Conservation (phyloP, 2,113 vertebrate species). For the Cinclus cinclus region DNA sequence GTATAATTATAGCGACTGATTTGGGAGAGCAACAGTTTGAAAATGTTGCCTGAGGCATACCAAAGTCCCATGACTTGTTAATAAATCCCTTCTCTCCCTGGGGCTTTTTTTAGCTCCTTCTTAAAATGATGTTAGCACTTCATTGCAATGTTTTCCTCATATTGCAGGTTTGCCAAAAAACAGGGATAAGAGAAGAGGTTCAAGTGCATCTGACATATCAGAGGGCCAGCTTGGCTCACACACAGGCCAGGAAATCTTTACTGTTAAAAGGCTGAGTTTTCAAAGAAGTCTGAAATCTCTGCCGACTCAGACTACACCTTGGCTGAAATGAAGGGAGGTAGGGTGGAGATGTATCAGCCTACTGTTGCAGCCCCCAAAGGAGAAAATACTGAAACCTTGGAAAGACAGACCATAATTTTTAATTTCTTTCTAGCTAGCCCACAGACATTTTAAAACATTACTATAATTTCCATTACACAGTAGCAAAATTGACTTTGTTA, state of each 20-base stretch:
- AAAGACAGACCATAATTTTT: neutral
- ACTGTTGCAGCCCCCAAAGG: neutral
- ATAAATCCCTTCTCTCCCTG: constrained; percentile 65
- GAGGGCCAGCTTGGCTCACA: neutral
- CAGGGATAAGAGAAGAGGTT: neutral
- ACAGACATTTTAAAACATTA: neutral
- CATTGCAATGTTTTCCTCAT: constrained; percentile 39
- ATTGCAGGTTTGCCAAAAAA: neutral
- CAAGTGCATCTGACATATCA: neutral
- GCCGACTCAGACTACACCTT: neutral
- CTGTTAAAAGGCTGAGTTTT: neutral
- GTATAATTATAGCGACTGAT: constrained; percentile 65
- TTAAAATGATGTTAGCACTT: constrained; percentile 63
- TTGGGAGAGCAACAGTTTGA: constrained; percentile 64
- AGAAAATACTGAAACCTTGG: neutral
- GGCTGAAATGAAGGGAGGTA: neutral
- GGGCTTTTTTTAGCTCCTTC: constrained; percentile 60
- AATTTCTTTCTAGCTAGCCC: neutral
- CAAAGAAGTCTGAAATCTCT: neutral
- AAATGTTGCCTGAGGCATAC: constrained; percentile 65
- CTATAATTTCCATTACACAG: neutral
- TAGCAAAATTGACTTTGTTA: neutral
- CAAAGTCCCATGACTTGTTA: constrained; percentile 70
- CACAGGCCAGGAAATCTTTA: neutral
- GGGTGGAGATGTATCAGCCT: neutral